A percentile compares a stretch with the other conserved stretches of the same genome.
Evolutionary conservation across 2,797 vertebrate species (phyloP).

Genomic region (Acropternis orthonyx): DNA sequence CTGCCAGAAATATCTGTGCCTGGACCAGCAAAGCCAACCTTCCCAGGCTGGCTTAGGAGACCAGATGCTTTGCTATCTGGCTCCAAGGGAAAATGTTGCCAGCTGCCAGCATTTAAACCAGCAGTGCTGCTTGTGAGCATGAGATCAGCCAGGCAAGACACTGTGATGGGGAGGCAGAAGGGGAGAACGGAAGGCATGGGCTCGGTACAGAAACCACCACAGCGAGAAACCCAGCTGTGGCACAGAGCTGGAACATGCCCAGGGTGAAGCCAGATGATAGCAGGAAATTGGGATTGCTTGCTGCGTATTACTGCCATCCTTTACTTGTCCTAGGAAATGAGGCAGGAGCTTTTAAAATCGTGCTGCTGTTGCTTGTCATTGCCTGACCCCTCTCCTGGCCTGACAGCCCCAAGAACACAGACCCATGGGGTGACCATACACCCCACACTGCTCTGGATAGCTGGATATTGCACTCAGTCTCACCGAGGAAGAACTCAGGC

Average conservation of each 20-base stretch:
- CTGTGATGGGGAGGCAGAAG: not conserved
- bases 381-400: not conserved
- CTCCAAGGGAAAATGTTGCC: not conserved
- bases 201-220: not conserved
- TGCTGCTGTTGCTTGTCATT: not conserved
- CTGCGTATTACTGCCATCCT: not conserved
- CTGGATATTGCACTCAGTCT: not conserved
- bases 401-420: not conserved
- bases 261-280: not conserved
- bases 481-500: not conserved
- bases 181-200: not conserved
- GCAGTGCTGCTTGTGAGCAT: not conserved
- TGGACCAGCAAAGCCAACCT: not conserved
- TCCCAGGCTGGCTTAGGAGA: not conserved
- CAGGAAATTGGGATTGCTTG: fast-evolving
- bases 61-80: not conserved
- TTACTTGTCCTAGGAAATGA: not conserved
- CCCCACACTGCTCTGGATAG: not conserved
- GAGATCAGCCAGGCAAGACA: not conserved
- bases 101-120: not conserved
- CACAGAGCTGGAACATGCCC: not conserved
- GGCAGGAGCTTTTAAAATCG: not conserved
- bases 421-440: fast-evolving
- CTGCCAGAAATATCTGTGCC: constrained; percentile 36
- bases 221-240: not conserved